phyloP scores from a whole-genome alignment of 2,113 vertebrate genomes.

The Machaerirhynchus nigripectus region DNA sequence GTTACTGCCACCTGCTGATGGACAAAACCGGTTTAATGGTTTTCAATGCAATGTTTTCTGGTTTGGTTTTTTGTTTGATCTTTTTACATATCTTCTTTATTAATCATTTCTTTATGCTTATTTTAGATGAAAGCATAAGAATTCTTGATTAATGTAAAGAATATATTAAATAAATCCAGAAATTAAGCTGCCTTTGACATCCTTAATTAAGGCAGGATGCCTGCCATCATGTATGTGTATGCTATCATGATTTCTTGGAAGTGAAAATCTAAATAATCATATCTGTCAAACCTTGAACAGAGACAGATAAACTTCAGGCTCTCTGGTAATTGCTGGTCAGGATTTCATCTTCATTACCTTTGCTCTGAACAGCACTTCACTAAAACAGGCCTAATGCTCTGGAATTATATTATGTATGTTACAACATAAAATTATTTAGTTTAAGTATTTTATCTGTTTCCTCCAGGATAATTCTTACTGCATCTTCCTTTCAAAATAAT shows the following conservation, averaged over 20 bases:
- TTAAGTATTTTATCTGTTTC: neutral
- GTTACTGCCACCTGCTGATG: constrained; percentile 76
- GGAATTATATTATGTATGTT: neutral
- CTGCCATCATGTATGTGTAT: neutral
- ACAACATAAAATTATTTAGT: neutral
- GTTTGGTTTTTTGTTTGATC: neutral
- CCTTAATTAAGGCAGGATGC: neutral
- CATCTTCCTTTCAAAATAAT: neutral
- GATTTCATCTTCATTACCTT: neutral
- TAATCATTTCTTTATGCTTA: neutral
- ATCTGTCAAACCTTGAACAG: neutral
- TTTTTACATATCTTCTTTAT: neutral
- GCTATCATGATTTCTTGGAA: neutral
- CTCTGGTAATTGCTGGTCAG: neutral
- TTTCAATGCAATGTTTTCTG: neutral
- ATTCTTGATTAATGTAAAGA: neutral
- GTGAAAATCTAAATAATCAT: neutral
- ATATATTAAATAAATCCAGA: neutral
- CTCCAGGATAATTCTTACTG: neutral
- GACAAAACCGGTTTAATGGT: neutral
- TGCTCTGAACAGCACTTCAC: neutral
- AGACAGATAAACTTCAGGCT: neutral
- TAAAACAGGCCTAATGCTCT: neutral
- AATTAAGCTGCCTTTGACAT: neutral
- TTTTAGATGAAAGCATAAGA: neutral